These are phyloP conservation scores for Rhombomys opimus DNA, from an alignment of 2,113 vertebrate species.

Conservation along the genomic window DNA sequence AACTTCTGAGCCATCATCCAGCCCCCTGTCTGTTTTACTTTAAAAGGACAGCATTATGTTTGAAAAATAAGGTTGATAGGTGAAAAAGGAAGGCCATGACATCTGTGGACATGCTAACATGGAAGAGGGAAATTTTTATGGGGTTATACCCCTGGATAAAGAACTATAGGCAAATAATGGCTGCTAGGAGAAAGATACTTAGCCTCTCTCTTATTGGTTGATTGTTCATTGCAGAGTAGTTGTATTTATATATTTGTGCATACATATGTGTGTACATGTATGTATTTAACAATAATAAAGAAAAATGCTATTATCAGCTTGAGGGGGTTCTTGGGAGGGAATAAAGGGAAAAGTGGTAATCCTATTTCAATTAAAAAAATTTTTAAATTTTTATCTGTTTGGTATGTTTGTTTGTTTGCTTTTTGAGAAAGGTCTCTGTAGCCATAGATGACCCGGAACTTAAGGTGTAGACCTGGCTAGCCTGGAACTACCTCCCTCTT, in stretches of 20 bases:
- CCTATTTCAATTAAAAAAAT: neutral
- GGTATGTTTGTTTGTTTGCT: neutral
- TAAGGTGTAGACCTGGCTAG: neutral
- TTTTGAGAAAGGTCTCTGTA: neutral
- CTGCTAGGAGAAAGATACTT: neutral
- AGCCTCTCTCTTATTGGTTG: neutral
- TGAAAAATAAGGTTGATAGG: slow-evolving; percentile 28
- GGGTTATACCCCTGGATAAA: neutral
- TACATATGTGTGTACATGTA: neutral
- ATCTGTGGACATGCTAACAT: neutral
- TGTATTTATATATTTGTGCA: neutral
- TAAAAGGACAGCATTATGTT: neutral
- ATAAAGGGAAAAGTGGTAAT: neutral
- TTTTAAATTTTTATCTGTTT: neutral
- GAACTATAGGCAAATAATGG: neutral
- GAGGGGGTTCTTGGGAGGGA: neutral
- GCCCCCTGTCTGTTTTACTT: neutral
- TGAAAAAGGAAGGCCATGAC: neutral
- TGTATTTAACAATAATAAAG: neutral
- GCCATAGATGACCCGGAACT: neutral
- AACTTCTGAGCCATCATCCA: no score
- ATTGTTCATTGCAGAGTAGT: neutral
- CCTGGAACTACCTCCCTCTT: neutral
- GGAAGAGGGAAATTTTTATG: neutral
- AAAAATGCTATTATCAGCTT: neutral